Evolutionary conservation across 2,113 vertebrate species (phyloP).

Genomic region (Riparia riparia): DNA sequence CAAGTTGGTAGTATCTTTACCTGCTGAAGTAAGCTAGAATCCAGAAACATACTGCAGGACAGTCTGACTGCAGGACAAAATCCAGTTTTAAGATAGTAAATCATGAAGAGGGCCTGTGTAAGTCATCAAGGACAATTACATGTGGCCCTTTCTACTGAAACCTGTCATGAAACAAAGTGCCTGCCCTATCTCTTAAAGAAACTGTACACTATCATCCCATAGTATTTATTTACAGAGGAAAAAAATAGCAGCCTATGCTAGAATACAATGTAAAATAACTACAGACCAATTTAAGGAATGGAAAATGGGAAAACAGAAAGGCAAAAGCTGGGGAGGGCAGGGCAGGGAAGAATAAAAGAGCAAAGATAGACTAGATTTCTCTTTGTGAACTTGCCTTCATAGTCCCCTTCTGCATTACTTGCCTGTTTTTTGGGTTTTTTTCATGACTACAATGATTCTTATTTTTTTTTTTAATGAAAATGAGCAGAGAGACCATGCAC

Average conservation of each 20-base stretch:
- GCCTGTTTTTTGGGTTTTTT: neutral
- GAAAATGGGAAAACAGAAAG: neutral
- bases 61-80: neutral
- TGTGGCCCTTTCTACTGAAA: neutral
- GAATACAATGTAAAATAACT: neutral
- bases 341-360: neutral
- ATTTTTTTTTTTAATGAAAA: neutral
- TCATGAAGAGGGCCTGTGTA: neutral
- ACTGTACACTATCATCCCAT: too few species aligned
- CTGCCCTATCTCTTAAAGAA: neutral
- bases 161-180: neutral
- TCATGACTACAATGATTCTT: neutral
- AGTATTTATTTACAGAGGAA: neutral
- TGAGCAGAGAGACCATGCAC: neutral
- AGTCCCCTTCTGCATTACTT: neutral
- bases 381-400: neutral
- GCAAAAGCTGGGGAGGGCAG: rapidly evolving
- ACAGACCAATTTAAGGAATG: neutral
- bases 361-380: neutral
- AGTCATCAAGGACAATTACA: neutral
- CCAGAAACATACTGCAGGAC: neutral
- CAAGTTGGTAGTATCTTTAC: neutral
- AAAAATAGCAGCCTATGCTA: neutral
- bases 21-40: neutral
- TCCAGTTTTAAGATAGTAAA: neutral